phyloP scores from a whole-genome alignment of 2,113 vertebrate genomes.

The Axis porcinus region DNA sequence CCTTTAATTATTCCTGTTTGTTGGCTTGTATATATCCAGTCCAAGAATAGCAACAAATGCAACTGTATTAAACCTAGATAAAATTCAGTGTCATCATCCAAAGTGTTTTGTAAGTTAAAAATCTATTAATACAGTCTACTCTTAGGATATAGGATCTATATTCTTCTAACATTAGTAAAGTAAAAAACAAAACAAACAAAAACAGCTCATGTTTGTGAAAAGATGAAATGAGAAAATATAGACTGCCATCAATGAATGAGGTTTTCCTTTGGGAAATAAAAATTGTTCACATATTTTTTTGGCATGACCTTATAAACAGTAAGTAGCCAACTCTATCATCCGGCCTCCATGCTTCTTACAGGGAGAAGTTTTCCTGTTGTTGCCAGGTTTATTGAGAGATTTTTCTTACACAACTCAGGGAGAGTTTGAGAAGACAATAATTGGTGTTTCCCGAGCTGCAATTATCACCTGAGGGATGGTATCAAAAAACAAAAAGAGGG shows the following conservation, averaged over 20 bases:
- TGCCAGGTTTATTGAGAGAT: background rate
- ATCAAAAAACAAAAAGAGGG: background rate
- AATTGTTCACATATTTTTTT: background rate
- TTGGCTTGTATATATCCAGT: background rate
- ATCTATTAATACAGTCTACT: background rate
- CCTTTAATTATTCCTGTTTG: background rate
- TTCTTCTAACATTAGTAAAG: background rate
- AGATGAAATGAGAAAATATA: background rate
- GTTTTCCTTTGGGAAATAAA: background rate
- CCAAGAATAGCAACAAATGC: background rate
- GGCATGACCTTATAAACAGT: background rate
- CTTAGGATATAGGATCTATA: background rate
- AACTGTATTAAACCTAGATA: background rate
- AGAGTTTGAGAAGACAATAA: background rate
- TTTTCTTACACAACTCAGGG: background rate
- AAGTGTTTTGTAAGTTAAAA: background rate
- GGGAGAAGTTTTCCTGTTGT: background rate
- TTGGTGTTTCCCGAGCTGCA: background rate
- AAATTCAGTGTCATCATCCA: background rate
- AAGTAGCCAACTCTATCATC: background rate
- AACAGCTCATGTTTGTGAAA: background rate
- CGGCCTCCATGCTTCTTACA: background rate
- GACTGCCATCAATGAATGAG: background rate
- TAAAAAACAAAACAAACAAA: background rate
- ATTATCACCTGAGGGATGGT: background rate